Evolutionary conservation across 1,140 invertebrate species (phyloP), one percentile per base, ranked within the genome.

Genomic region (Drosophila punjabiensis): DNA sequence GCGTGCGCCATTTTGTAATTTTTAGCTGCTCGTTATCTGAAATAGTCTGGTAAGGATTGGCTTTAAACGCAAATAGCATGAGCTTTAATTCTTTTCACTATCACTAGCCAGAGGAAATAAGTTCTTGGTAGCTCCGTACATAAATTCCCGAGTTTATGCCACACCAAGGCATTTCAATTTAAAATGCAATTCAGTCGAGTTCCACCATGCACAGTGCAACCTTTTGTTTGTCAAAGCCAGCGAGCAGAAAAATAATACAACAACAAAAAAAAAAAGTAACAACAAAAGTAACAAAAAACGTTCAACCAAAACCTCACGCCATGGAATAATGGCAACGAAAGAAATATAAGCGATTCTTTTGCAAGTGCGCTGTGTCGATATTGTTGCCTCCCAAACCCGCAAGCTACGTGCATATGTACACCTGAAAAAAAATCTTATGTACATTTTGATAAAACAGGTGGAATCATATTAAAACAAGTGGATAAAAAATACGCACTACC

Each of bases 181-280:
- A 75, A 75, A 75, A 75, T 74, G 70, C 70, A 74, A 73, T 74
- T 32, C 55, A 62, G 45, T 43, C 20, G 67, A 33, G 32, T 62
- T 73, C 39, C 43, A 62, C 55, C 55, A 74, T 75, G 47, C 71
- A 75, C 71, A 75, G 58, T 37, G 47, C 68, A 53, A 74, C 68
- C 70, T 74, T 73, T 74, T 74, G 70, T 74, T 73, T 74, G 70
- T 74, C 45, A 71, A 69, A 71, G 67, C 50, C 68, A 65, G 39
- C 52, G 13, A 39, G 37, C n/a, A n/a, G 33, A 32, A 14, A 50
- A 70, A 45, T 45, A 71, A 71, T 60, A 45, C 53, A 14, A 18
- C 28, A 35, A 18, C 61, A 66, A 62, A 59, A 47, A 35, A 18
- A 67, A 66, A 62, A 59, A 47, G n/a, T 32, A 30, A 48, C 18